Evolutionary conservation across 2,888 invertebrate genomes (phyloP), one percentile per base, ranked within the genome.

Genomic region (Stenolophus ochropezus): DNA sequence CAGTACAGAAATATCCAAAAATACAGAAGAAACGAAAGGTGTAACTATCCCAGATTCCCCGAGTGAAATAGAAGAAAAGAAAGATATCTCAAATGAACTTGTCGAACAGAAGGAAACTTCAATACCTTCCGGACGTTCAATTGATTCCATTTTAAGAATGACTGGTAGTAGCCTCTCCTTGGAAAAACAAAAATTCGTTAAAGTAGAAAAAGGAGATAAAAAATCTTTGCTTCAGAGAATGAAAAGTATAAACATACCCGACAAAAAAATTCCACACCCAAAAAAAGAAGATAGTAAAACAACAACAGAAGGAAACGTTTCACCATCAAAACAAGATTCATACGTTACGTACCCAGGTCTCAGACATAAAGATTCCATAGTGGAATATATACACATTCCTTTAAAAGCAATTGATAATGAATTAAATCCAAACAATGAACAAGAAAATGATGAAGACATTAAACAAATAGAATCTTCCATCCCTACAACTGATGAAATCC

Each of bases 331-430:
- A n/a, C 18, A 65, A 6, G 65, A 49, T 47, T 4, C 21, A 49
- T 20, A n/a, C n/a, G n/a, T 47, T 2, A 65, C 25, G 33, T 33
- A 53, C 16, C 53, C 74, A 27, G 74, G 51, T 25, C 14, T 75
- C 2, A 51, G 74, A 16, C 74, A 75, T 25, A 75, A 75, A 53
- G 74, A 75, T 53, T 75, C 74, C 5, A 53, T 75, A 16, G 74
- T 75, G 1, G 85, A 87, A 21, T 89, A 89, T 82, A 89, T 89
- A 81, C 87, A 89, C 83, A 89, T 89, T 84, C 89, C 89, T 2
- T 83, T 89, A 8, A 89, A 89, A 85, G 88, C 88, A 74, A 88
- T 88, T 25, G 27, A 51, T 16, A 71, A 65, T 18, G 61, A 82
- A 21, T 61, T 23, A n/a, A 42, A 8, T 0, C 27, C 27, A 25